Conservation (phyloP, 2,888 invertebrate species). For the Chelonus formosanus region DNA sequence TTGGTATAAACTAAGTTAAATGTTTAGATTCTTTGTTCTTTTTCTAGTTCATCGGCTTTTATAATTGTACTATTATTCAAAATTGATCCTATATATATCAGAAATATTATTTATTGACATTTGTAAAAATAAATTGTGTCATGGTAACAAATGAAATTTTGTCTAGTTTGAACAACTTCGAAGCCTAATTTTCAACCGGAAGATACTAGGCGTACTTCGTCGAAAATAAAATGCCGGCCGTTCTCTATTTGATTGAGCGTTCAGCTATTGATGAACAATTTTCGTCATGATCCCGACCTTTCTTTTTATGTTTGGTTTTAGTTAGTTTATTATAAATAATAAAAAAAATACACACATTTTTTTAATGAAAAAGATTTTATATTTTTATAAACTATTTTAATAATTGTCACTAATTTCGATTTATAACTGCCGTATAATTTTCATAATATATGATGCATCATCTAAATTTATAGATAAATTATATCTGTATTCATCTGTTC, state of each 20-base stretch:
- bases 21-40: background rate
- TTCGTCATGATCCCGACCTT: background rate
- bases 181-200: conserved; percentile 18
- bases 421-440: no score
- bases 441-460: no score
- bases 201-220: conserved; percentile 21
- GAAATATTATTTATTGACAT: background rate
- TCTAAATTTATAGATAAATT: no score
- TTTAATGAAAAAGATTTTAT: no score
- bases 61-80: background rate
- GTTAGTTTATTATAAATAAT: no score
- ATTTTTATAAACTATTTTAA: no score
- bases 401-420: no score
- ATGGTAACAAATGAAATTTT: no score
- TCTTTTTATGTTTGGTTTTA: no score
- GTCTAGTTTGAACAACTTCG: background rate
- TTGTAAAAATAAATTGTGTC: background rate
- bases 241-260: conserved; percentile 7
- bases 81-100: no score
- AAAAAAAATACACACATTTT: no score
- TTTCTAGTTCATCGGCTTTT: conserved; percentile 1
- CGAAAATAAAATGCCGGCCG: conserved; percentile 32
- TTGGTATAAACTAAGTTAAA: background rate
- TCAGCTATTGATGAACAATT: background rate
- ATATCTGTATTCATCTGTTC: background rate